Evolutionary conservation across 2,113 vertebrate genomes (phyloP), one percentile per base, ranked within the genome.

Genomic region (Ploceus nigricollis): DNA sequence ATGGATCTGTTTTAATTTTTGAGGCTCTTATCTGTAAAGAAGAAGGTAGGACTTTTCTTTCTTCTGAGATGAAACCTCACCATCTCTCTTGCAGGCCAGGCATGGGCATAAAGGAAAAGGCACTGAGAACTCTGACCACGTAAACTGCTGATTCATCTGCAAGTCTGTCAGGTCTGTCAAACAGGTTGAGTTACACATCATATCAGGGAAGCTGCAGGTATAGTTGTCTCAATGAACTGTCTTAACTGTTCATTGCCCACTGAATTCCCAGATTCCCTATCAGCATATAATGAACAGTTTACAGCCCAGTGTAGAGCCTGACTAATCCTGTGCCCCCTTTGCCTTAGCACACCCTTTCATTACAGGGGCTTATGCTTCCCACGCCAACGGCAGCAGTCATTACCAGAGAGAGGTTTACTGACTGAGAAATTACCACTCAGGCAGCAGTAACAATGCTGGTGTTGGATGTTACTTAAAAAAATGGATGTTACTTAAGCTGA

Each of bases 301-400:
- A 76, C 40, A 61, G 50, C 44, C 58, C 27, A 8, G 24, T 30
- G 17, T 24, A 42, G 48, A 51, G 39, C 35, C 76, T 93, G 78
- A 75, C 54, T 89, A 78, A 53, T 79, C 35, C 27, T 69, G 13
- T 63, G 68, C 13, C 25, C 51, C 45, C 53, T 72, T 48, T 37
- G 53, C 15, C 35, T 83, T 68, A 33, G 42, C 24, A 61, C 24
- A 23, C 1, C 3, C 4, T 16, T 60, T 69, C 24, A 25, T 44
- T 65, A 50, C 3, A 3, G 2, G 9, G 45, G 70, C 47, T 47
- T 18, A 57, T 0, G 0, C 19, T 19, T 37, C 50, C 51, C 64
- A 72, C 7, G 44, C 33, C 47, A 19, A 76, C 54, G 47, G 39
- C 61, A 72, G 68, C 13, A 20, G 24, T 28, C 82, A 2, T 11